These are phyloP conservation scores for Euglossa dilemma DNA, from an alignment of 1,140 invertebrate species.

Conservation along the genomic window DNA sequence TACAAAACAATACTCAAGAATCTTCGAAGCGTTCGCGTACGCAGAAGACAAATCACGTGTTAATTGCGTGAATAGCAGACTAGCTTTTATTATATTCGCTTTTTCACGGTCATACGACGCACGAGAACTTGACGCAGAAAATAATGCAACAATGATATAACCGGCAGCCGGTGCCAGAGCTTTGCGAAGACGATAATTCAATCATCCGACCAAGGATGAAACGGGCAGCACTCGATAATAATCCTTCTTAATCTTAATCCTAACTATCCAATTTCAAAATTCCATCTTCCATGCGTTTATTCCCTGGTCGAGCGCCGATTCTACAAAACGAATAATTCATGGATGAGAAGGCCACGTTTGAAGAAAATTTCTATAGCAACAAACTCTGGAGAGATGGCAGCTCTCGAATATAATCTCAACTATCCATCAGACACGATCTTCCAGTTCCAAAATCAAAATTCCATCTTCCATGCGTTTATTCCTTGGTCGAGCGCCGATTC, in stretches of 20 bases:
- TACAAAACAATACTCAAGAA: not conserved
- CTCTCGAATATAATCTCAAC: too few relatives aligned
- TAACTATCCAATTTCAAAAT: too few relatives aligned
- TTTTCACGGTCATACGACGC: conserved; percentile 17
- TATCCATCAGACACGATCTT: too few relatives aligned
- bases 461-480: too few relatives aligned
- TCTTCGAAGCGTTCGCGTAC: not conserved
- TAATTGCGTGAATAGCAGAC: not conserved
- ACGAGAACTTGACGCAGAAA: conserved; percentile 42
- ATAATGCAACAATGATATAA: conserved; percentile 22
- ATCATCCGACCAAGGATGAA: not conserved
- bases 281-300: too few relatives aligned
- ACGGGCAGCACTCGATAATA: not conserved
- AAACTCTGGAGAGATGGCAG: too few relatives aligned
- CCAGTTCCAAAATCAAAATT: too few relatives aligned
- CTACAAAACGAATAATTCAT: not conserved
- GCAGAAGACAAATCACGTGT: not conserved
- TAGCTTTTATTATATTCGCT: not conserved
- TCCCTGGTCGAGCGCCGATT: not conserved
- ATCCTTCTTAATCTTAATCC: too few relatives aligned
- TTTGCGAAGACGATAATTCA: not conserved
- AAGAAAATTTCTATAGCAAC: too few relatives aligned
- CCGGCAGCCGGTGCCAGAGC: not conserved
- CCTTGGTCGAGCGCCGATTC: not conserved
- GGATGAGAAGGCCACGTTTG: not conserved